Base-by-base conservation (phyloP, 2,888 invertebrate species). In the Gymnosoma rotundatum region DNA sequence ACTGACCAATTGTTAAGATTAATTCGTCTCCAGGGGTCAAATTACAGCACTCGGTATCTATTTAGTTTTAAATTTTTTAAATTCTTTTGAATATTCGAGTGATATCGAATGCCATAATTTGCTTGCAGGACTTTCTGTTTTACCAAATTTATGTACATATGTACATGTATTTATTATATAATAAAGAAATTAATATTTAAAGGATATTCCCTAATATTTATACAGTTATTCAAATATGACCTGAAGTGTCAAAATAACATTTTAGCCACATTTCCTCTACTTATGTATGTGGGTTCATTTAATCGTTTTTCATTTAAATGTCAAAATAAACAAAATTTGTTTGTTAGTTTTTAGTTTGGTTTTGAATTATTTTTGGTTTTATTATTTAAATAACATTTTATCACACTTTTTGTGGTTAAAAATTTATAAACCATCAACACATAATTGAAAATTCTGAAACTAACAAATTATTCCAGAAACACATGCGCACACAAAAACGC, bases 241-340 rank as follows among this genome's bases (percentile, higher is more conserved):
- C 45, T 79, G 66, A 20, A 79, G 73, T 67, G 66, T 73, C 52
- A 73, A 73, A 73, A 67, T 79, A 79, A 79, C 73, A 73, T 79
- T 73, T 60, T 60, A 60, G 66, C 79, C 79, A 67, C 66, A 79
- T 79, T 79, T 72, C 64, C 64, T 72, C 64, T 72, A 79, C 79
- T 73, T 64, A 66, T 79, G 21, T 64, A 66, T 79, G 21, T 66
- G 58, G 79, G 73, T 60, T 42, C 73, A 45, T 73, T 79, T 73
- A 73, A 73, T 73, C 42, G 73, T 66, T 79, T 79, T 79, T 79
- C 79, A 79, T 73, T 79, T 79, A 79, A 79, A 52, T 79, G 73
- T 73, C 79, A 79, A 79, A 79, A 79, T 79, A 73, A 66, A 79
- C 79, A 67, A 66, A 79, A 66, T 63, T 78, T 64, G 58, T 79